Percentiles rank a stretch among this genome's conserved stretches.
These are phyloP conservation scores for Escarpia spicata DNA, from an alignment of 2,888 invertebrate species.

Conservation along the genomic window DNA sequence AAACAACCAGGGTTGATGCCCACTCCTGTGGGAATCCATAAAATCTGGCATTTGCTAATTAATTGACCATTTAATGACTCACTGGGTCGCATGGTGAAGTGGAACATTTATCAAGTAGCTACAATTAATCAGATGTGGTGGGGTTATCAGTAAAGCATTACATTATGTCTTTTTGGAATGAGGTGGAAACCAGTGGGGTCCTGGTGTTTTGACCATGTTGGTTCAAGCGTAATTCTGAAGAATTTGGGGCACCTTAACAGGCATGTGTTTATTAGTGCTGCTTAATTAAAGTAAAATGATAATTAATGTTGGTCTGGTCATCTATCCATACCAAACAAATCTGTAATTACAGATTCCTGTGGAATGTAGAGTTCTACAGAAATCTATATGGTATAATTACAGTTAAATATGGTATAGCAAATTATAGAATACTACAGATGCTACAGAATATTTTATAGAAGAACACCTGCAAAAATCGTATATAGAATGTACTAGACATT, in stretches of 20 bases:
- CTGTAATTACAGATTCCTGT: too few relatives aligned
- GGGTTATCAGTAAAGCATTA: background rate
- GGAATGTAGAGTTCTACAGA: too few relatives aligned
- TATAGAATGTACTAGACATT: too few relatives aligned
- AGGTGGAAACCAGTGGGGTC: background rate
- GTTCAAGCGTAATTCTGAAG: background rate
- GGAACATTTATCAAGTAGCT: background rate
- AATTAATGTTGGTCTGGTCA: too few relatives aligned
- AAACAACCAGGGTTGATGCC: background rate
- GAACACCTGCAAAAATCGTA: too few relatives aligned
- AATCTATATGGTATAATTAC: too few relatives aligned
- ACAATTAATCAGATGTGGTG: background rate
- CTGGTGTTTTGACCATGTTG: background rate
- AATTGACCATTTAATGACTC: background rate
- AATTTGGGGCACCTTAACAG: background rate
- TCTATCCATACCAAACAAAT: too few relatives aligned
- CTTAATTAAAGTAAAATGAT: too few relatives aligned
- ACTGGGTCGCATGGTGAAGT: background rate
- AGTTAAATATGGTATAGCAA: too few relatives aligned
- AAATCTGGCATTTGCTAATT: background rate
- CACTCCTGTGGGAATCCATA: background rate
- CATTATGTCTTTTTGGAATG: conserved; percentile 8
- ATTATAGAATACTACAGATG: too few relatives aligned
- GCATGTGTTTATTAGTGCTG: too few relatives aligned
- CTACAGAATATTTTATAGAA: too few relatives aligned